Evolutionary conservation across 2,797 vertebrate species (phyloP).

Genomic region (Enteromius mattozi): DNA sequence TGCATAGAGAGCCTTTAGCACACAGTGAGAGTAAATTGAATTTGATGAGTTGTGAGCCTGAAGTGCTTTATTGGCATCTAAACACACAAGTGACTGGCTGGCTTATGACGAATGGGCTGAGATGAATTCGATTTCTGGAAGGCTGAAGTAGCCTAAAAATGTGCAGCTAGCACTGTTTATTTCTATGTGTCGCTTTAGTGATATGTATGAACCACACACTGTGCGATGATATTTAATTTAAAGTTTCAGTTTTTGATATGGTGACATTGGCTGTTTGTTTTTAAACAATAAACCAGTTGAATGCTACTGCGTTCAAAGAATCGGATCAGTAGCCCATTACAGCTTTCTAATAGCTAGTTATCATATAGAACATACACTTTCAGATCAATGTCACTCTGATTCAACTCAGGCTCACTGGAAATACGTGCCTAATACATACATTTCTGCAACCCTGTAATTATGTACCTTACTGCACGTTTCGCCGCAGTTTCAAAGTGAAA

Average conservation of each 20-base stretch:
- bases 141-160: background rate
- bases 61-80: slow-evolving; percentile 39
- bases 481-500: no score
- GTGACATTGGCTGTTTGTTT: background rate
- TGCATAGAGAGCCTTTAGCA: background rate
- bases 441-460: no score
- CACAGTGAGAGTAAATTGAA: slow-evolving; percentile 17
- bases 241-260: background rate
- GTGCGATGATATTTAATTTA: background rate
- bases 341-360: background rate
- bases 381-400: background rate
- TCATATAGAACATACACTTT: background rate
- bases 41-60: slow-evolving; percentile 41
- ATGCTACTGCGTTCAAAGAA: background rate
- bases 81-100: slow-evolving; percentile 17
- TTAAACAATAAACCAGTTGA: background rate
- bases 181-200: background rate
- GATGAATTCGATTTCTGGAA: background rate
- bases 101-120: slow-evolving; percentile 20
- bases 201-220: background rate
- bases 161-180: background rate
- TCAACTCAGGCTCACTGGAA: no score
- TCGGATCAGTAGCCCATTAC: background rate
- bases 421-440: no score
- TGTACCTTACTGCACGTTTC: no score